Evolutionary conservation across 2,888 invertebrate genomes (phyloP).

Genomic region (Andrena minutula): DNA sequence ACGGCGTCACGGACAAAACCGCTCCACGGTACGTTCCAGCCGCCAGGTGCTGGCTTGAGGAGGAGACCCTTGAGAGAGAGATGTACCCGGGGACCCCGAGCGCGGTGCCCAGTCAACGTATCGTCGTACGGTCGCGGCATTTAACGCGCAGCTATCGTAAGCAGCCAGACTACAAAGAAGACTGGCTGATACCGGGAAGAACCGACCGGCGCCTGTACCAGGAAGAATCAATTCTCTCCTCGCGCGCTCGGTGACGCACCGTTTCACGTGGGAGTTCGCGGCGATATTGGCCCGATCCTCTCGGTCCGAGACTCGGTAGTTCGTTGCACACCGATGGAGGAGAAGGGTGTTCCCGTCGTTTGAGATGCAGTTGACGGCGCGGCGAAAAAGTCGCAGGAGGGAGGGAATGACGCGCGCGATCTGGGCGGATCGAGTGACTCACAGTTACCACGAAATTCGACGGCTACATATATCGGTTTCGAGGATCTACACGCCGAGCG

Average conservation of each 20-base stretch:
- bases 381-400: conserved; percentile 9
- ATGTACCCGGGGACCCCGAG: too few relatives aligned
- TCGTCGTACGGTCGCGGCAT: not conserved
- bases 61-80: too few relatives aligned
- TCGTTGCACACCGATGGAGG: not conserved
- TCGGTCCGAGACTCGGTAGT: not conserved
- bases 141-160: not conserved
- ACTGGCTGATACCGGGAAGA: conserved; percentile 8
- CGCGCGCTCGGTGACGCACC: conserved; percentile 35
- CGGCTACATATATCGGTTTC: conserved; percentile 34
- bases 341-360: not conserved
- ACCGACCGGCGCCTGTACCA: conserved; percentile 1
- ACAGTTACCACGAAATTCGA: conserved; percentile 53
- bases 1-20: not conserved
- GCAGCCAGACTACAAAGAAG: conserved; percentile 14
- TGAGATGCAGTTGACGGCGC: conserved; percentile 1
- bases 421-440: conserved; percentile 48
- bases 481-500: conserved; percentile 20
- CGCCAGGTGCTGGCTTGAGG: conserved; percentile 1
- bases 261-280: conserved; percentile 19
- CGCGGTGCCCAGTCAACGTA: not conserved
- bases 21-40: not conserved
- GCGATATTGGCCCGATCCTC: conserved; percentile 7
- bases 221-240: conserved; percentile 28
- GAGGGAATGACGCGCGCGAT: conserved; percentile 23